Evolutionary conservation across 2,888 invertebrate genomes (phyloP).

Genomic region (Cantharis rustica): DNA sequence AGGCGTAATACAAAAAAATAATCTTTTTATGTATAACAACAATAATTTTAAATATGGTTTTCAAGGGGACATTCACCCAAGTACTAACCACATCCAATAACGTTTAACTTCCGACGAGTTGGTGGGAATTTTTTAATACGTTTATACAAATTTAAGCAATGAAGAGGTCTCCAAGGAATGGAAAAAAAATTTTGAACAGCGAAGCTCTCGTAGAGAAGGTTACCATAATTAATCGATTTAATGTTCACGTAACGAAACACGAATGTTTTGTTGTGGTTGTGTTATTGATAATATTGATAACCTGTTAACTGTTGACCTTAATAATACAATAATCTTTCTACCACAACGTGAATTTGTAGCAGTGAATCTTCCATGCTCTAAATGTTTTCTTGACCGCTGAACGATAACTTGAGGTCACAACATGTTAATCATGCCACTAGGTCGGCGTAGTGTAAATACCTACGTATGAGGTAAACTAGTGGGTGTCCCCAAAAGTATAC

Average conservation of each 20-base stretch:
- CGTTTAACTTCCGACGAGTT: background rate
- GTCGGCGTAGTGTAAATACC: conserved; percentile 15
- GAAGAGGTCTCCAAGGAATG: background rate
- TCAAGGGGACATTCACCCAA: background rate
- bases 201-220: background rate
- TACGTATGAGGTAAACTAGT: background rate
- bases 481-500: background rate
- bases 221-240: background rate
- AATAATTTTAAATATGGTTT: background rate
- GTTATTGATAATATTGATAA: conserved; percentile 4
- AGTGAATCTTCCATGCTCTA: conserved; percentile 23
- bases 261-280: background rate
- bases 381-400: conserved; percentile 27
- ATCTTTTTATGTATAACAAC: background rate
- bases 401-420: conserved; percentile 31
- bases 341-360: conserved; percentile 15
- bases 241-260: background rate
- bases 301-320: conserved; percentile 7
- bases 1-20: too few relatives aligned
- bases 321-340: conserved; percentile 16
- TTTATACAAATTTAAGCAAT: background rate
- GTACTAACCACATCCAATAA: background rate
- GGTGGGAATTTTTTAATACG: background rate
- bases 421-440: conserved; percentile 35
- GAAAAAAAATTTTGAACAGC: too few relatives aligned